Conservation (phyloP, 2,113 vertebrate genomes). For the Siniperca knerii region DNA sequence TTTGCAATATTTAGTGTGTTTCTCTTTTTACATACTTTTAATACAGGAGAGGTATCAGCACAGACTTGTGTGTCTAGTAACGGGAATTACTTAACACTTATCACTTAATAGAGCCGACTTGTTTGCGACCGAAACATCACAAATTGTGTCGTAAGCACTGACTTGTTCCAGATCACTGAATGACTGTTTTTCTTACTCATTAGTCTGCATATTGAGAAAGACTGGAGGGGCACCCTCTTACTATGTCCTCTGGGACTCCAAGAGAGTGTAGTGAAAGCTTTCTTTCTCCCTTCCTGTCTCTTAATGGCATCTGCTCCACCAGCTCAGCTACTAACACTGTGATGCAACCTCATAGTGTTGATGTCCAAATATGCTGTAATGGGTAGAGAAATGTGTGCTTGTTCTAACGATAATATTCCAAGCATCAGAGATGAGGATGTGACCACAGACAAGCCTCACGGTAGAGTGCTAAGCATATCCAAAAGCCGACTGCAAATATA, state of each 20-base stretch:
- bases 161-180: neutral
- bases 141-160: neutral
- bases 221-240: neutral
- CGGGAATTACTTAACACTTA: too few species aligned
- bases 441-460: neutral
- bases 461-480: too few species aligned
- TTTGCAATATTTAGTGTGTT: neutral
- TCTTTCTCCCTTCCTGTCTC: conserved; percentile 14
- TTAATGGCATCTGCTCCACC: neutral
- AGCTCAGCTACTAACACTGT: conserved; percentile 11
- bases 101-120: too few species aligned
- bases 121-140: too few species aligned
- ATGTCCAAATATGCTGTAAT: conserved; percentile 3
- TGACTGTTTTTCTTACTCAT: neutral
- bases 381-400: neutral
- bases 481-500: neutral
- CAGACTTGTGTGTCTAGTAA: too few species aligned
- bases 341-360: neutral
- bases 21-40: neutral
- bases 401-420: neutral
- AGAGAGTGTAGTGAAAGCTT: neutral
- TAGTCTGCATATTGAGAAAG: conserved; percentile 16
- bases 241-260: conserved; percentile 26
- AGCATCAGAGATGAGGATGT: neutral
- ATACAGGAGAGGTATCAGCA: neutral